Percentiles rank a stretch among this genome's conserved stretches.
These are phyloP conservation scores for Podargus strigoides DNA, from an alignment of 2,797 vertebrate species.

Conservation along the genomic window DNA sequence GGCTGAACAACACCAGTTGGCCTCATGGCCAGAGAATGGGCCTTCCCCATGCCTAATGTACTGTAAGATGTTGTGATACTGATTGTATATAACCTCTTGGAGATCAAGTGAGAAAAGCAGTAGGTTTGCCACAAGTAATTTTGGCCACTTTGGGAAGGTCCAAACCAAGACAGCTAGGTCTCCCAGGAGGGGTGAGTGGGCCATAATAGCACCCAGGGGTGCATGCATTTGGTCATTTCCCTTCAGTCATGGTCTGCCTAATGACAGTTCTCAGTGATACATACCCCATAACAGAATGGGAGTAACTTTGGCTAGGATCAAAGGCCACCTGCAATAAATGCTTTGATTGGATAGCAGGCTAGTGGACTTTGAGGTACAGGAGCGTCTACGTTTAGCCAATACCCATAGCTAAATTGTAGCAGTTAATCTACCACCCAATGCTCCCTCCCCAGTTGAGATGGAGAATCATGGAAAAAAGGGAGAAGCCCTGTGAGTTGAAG, in stretches of 20 bases:
- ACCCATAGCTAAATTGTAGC: too few relatives aligned
- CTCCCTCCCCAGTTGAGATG: too few relatives aligned
- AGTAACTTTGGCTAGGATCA: background rate
- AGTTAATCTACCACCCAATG: too few relatives aligned
- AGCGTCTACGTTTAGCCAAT: too few relatives aligned
- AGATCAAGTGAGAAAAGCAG: background rate
- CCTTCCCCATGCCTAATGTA: background rate
- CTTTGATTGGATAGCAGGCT: background rate
- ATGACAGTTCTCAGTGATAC: background rate
- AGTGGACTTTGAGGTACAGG: background rate
- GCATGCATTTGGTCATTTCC: background rate
- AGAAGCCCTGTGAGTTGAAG: too few relatives aligned
- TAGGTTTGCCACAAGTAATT: background rate
- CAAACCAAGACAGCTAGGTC: background rate
- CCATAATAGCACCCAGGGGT: rapidly evolving
- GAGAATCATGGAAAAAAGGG: too few relatives aligned
- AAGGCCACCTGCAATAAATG: background rate
- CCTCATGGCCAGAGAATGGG: background rate
- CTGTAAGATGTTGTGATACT: background rate
- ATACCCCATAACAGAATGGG: background rate
- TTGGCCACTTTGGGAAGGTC: background rate
- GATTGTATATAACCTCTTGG: background rate
- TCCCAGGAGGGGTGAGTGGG: background rate
- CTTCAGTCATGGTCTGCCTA: background rate
- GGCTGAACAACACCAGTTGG: background rate